phyloP scores from a whole-genome alignment of 2,797 vertebrate genomes.

The Dryobates pubescens region DNA sequence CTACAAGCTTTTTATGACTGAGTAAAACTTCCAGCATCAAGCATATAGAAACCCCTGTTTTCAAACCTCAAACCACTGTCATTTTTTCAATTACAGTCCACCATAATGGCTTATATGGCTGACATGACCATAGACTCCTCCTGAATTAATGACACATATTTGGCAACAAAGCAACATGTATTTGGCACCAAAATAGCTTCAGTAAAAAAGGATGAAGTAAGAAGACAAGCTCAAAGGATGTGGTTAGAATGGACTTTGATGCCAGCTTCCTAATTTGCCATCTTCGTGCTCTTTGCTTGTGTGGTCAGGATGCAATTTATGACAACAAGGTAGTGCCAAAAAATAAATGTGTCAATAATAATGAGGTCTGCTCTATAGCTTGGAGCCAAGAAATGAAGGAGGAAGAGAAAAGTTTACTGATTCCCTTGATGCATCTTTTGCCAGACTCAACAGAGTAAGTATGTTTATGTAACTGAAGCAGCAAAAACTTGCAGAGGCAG shows the following conservation, averaged over 20 bases:
- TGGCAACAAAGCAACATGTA: constrained; percentile 1
- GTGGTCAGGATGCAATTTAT: constrained; percentile 45
- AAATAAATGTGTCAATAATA: constrained; percentile 53
- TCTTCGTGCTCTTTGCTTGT: constrained; percentile 13
- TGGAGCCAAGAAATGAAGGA: constrained; percentile 7
- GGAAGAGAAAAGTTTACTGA: constrained; percentile 15
- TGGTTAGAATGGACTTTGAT: neutral
- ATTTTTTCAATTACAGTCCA: neutral
- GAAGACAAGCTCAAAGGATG: constrained; percentile 35
- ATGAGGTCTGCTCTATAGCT: constrained; percentile 6
- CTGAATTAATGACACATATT: constrained; percentile 17
- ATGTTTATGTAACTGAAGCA: neutral
- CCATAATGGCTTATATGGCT: neutral
- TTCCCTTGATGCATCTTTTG: neutral
- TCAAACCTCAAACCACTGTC: neutral
- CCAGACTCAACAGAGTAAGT: neutral
- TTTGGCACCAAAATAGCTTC: constrained; percentile 17
- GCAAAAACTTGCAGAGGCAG: neutral
- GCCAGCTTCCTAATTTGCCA: constrained; percentile 46
- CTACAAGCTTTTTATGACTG: neutral
- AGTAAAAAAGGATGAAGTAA: constrained; percentile 48
- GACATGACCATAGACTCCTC: neutral
- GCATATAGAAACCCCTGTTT: neutral
- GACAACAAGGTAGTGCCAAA: constrained; percentile 27
- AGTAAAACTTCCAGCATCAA: neutral